Evolutionary conservation across 2,113 vertebrate species (phyloP).

Genomic region (Podarcis raffonei): DNA sequence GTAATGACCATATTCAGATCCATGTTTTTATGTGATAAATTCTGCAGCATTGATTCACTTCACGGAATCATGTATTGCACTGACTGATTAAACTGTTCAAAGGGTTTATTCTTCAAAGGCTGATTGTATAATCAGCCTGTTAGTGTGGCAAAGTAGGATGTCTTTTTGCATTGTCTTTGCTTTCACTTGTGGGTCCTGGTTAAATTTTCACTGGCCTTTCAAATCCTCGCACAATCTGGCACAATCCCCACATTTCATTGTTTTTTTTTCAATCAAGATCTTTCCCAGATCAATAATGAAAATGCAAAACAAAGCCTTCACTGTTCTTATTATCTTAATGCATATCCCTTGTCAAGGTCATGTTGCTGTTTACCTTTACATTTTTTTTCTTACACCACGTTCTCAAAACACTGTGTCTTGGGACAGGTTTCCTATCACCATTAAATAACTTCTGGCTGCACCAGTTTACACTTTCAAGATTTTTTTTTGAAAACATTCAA

Average conservation of each 20-base stretch:
- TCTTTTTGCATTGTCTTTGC: not conserved
- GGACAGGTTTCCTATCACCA: not conserved
- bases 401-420: not conserved
- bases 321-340: not conserved
- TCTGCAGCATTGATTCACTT: not conserved
- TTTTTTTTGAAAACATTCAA: no score
- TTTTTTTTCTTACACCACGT: not conserved
- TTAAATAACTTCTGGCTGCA: not conserved
- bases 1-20: not conserved
- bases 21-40: not conserved
- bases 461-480: not conserved
- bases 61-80: not conserved
- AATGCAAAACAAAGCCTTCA: slow-evolving; percentile 15
- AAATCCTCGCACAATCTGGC: not conserved
- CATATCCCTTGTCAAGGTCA: not conserved
- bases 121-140: not conserved
- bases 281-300: not conserved
- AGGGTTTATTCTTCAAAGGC: not conserved
- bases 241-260: slow-evolving; percentile 1
- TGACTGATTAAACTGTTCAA: not conserved
- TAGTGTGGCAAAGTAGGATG: not conserved
- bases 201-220: not conserved
- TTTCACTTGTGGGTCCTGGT: not conserved
- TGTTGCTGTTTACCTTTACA: not conserved
- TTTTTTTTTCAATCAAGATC: slow-evolving; percentile 9